These are phyloP conservation scores for Lethocerus indicus DNA, from an alignment of 1,140 invertebrate genomes.

Conservation along the genomic window DNA sequence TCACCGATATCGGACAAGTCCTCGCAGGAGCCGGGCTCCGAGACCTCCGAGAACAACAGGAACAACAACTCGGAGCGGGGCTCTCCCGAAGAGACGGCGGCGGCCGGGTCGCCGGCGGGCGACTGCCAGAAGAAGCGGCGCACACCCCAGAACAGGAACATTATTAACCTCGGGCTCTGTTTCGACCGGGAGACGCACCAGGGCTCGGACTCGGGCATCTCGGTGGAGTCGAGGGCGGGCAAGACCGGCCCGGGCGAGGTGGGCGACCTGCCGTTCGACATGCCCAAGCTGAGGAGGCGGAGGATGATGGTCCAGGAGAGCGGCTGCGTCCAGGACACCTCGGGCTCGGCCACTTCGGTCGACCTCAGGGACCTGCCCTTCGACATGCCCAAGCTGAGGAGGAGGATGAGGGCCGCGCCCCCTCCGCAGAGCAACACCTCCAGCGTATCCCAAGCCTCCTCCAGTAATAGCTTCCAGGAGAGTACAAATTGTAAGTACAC, in stretches of 20 bases:
- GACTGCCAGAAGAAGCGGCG: constrained; percentile 30
- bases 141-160: constrained; percentile 53
- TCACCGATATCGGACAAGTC: constrained; percentile 82
- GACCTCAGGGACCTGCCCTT: constrained; percentile 66
- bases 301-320: constrained; percentile 4
- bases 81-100: constrained; percentile 27
- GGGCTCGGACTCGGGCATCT: constrained; percentile 71
- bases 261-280: constrained; percentile 70
- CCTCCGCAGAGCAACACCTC: too few relatives aligned
- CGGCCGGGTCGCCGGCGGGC: constrained; percentile 1
- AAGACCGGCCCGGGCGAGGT: constrained; percentile 14
- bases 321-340: constrained; percentile 26
- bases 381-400: constrained; percentile 72
- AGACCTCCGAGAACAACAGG: constrained; percentile 57
- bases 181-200: constrained; percentile 51
- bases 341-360: constrained; percentile 50
- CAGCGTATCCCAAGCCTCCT: constrained; percentile 50
- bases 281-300: constrained; percentile 68
- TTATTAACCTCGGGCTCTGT: constrained; percentile 46
- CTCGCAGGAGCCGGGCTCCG: constrained; percentile 65
- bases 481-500: constrained; percentile 26
- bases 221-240: constrained; percentile 41
- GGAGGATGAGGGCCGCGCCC: constrained; percentile 32
- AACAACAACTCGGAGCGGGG: constrained; percentile 58
- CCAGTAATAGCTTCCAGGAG: constrained; percentile 56